Evolutionary conservation across 1,140 invertebrate genomes (phyloP).

Genomic region (Oedothorax gibbosus): DNA sequence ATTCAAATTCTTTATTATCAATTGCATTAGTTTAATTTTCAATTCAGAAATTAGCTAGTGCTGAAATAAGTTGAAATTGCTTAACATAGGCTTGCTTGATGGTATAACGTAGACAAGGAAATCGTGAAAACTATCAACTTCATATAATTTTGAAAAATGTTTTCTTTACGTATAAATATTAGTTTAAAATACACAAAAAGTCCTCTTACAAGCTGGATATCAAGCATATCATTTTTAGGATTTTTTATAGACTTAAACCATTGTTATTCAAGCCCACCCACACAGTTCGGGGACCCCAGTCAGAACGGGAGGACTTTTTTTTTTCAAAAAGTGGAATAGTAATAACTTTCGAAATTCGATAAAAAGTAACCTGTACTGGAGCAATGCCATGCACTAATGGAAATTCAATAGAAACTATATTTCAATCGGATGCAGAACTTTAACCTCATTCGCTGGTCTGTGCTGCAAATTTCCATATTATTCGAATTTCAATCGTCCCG

Average conservation of each 20-base stretch:
- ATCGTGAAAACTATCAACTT: too few relatives aligned
- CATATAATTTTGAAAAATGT: too few relatives aligned
- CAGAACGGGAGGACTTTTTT: constrained; percentile 27
- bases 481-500: constrained; percentile 59
- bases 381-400: constrained; percentile 31
- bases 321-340: constrained; percentile 7
- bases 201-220: too few relatives aligned
- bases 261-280: background rate
- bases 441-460: constrained; percentile 55
- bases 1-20: too few relatives aligned
- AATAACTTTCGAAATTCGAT: constrained; percentile 58
- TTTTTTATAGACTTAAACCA: background rate
- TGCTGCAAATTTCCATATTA: constrained; percentile 57
- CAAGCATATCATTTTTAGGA: background rate
- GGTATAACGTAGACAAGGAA: too few relatives aligned
- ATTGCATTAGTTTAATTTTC: too few relatives aligned
- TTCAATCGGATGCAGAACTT: constrained; percentile 53
- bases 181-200: too few relatives aligned
- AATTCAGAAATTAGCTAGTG: too few relatives aligned
- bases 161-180: too few relatives aligned
- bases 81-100: too few relatives aligned
- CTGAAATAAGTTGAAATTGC: too few relatives aligned
- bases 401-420: constrained; percentile 58
- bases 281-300: background rate
- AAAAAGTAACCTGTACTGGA: constrained; percentile 45